Conservation (phyloP, 2,797 vertebrate species). For the Poeciliopsis turneri region DNA sequence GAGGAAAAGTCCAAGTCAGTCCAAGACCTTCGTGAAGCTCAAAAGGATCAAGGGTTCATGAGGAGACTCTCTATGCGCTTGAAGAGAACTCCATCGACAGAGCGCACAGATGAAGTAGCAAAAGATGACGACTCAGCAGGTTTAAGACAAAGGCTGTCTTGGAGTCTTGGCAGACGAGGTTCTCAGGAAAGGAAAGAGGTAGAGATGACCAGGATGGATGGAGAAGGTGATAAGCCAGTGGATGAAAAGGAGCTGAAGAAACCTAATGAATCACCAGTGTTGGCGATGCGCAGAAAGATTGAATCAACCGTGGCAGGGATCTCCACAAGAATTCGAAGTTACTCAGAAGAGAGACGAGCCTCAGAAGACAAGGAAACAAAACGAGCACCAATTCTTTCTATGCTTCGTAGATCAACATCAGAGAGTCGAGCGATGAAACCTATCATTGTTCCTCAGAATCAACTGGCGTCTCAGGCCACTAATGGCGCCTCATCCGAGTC, state of each 20-base stretch:
- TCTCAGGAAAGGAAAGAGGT: slow-evolving; percentile 88
- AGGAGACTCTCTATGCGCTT: slow-evolving; percentile 90
- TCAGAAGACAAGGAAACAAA: slow-evolving; percentile 79
- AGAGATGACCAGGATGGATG: slow-evolving; percentile 78
- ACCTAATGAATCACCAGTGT: slow-evolving; percentile 86
- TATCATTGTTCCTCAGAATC: slow-evolving; percentile 84
- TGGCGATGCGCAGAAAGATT: slow-evolving; percentile 91
- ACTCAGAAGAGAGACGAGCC: slow-evolving; percentile 84
- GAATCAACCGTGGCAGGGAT: slow-evolving; percentile 91
- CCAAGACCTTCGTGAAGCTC: slow-evolving; percentile 90
- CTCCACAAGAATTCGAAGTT: slow-evolving; percentile 90
- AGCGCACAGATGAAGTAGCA: slow-evolving; percentile 82
- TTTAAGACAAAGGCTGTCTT: slow-evolving; percentile 85
- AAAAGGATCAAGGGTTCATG: slow-evolving; percentile 91
- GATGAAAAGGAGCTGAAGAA: slow-evolving; percentile 79
- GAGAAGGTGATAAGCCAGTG: slow-evolving; percentile 46
- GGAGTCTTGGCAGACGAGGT: slow-evolving; percentile 82
- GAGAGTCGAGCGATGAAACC: slow-evolving; percentile 87
- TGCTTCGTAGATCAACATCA: slow-evolving; percentile 89
- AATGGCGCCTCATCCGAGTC: slow-evolving; percentile 89
- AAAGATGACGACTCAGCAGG: slow-evolving; percentile 80
- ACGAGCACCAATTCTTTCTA: slow-evolving; percentile 87
- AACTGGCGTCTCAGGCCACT: slow-evolving; percentile 80
- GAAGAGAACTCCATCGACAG: slow-evolving; percentile 85
- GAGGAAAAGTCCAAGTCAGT: slow-evolving; percentile 93